Base-by-base conservation (phyloP, 2,113 vertebrate species). In the Gymnarchus niloticus region DNA sequence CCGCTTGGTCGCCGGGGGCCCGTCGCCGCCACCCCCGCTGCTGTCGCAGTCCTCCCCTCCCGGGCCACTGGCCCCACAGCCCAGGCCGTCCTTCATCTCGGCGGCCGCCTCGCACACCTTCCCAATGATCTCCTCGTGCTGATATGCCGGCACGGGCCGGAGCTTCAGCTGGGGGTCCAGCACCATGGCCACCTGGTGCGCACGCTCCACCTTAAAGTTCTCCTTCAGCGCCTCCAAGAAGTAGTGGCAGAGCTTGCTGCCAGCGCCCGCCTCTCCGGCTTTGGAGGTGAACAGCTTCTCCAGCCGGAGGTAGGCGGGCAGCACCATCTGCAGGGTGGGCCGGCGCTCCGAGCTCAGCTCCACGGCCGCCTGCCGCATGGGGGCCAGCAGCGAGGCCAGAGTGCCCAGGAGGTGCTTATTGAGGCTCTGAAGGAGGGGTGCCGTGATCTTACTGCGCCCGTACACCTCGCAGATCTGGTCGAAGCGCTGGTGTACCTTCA, bases 271-370 rank as follows among this genome's bases (percentile, higher is more conserved):
- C 1, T 99, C 98, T 0, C 98, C 97, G 44, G 98, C 98, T 95
- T 99, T 99, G 90, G 97, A 95, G 12, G 98, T 99, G 92, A 99
- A 99, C n/a, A 99, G 97, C 92, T 99, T 99, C 94, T 99, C 98
- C 92, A 99, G 91, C 87, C 96, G 95, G 82, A 99, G 95, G 1
- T 99, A 99, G 90, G 97, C 97, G 3, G 98, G 98, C 89, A 99
- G 93, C 37, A 99, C 98, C 86, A 97, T 96, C 93, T 99, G 98
- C 88, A 99, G 90, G 5, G 98, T 99, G 84, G 98, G 97, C 88
- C 95, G 95, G 89, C 95, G 96, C 93, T 99, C 97, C 0, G 95
- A 95, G 93, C 97, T 97, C 86, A 99, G 93, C 89, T 99, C 97
- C 0, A 97, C 95, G 51, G 97, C 97, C 0, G 97, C 98, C 92